A percentile compares a stretch with the other conserved stretches of the same genome.
Evolutionary conservation across 2,888 invertebrate species (phyloP).

Genomic region (Ennomos fuscantarius): DNA sequence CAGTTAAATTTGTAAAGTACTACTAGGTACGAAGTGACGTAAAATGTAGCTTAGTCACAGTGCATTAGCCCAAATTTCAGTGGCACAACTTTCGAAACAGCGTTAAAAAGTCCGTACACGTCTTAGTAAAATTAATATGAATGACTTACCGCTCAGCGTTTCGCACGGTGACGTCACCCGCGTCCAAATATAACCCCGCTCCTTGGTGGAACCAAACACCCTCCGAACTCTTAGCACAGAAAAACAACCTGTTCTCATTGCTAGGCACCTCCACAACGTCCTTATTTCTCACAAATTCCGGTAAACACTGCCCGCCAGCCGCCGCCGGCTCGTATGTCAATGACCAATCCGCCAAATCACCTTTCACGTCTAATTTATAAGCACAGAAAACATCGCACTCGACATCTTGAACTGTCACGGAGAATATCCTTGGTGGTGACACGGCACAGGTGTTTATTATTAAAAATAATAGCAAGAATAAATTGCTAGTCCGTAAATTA

Average conservation of each 20-base stretch:
- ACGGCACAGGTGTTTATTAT: constrained; percentile 64
- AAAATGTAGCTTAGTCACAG: neutral
- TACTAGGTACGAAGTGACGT: too few species aligned
- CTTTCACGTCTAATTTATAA: constrained; percentile 65
- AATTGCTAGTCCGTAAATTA: constrained; percentile 73
- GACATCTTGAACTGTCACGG: constrained; percentile 59
- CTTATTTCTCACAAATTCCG: constrained; percentile 49
- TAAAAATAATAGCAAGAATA: constrained; percentile 77
- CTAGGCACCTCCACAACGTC: constrained; percentile 56
- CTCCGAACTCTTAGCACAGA: constrained; percentile 66
- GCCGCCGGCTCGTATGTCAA: constrained; percentile 60
- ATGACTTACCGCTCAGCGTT: constrained; percentile 57
- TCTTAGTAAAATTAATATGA: constrained; percentile 18
- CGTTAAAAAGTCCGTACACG: constrained; percentile 1
- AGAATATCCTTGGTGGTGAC: constrained; percentile 77
- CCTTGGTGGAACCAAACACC: constrained; percentile 72
- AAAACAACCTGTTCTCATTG: constrained; percentile 58
- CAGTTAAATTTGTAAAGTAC: too few species aligned
- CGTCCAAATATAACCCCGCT: constrained; percentile 70
- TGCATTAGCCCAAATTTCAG: constrained; percentile 13
- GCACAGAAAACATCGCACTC: constrained; percentile 65
- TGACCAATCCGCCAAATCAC: constrained; percentile 65
- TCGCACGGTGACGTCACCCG: constrained; percentile 71
- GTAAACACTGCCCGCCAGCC: constrained; percentile 51
- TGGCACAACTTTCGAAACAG: constrained; percentile 11